Base-by-base conservation (phyloP, 1,140 invertebrate species). In the Hermetia illucens region DNA sequence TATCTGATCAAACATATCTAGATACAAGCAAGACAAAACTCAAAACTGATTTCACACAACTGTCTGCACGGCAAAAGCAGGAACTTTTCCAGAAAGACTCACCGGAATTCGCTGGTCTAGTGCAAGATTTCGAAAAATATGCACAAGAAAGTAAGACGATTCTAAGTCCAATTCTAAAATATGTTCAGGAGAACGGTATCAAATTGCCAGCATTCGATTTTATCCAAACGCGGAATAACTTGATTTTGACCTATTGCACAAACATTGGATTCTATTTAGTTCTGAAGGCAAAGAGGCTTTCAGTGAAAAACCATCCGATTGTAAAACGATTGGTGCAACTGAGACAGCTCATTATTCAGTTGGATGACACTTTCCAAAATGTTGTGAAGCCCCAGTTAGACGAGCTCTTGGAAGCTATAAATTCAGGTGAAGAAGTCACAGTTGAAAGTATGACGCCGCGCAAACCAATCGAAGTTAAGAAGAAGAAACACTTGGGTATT, bases 251-350 rank as follows among this genome's bases (percentile, higher is more conserved):
- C 58, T 93, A 94, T 52, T 83, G 77, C 45, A 75, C 74, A 15
- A 92, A 93, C 58, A 77, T 93, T 16, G 72, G 72, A 19, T 91
- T 86, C 62, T 95, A 91, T 61, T 54, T 94, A 40, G 65, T 87
- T 44, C 48, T 94, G 2, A 92, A 89, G 67, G 66, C 74, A 29
- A 79, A 79, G 55, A 74, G 72, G 44, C 58, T 69, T 22, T 65
- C 69, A 36, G 65, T 86, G 13, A 71, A 77, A 47, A 74, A 76
- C 42, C 91, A 95, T 71, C 89, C 90, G 21, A 75, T 93, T 21
- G 75, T 88, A 15, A 84, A 86, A 59, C 66, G 80, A 42, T 62
- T 95, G 17, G 74, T 81, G 41, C 79, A 88, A 50, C 84, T 83
- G 47, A 72, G 80, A 43, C 69, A 85, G 56, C 64, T 89, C 38